Conservation (phyloP, 2,113 vertebrate genomes). For the Corythoichthys haematopterus region DNA sequence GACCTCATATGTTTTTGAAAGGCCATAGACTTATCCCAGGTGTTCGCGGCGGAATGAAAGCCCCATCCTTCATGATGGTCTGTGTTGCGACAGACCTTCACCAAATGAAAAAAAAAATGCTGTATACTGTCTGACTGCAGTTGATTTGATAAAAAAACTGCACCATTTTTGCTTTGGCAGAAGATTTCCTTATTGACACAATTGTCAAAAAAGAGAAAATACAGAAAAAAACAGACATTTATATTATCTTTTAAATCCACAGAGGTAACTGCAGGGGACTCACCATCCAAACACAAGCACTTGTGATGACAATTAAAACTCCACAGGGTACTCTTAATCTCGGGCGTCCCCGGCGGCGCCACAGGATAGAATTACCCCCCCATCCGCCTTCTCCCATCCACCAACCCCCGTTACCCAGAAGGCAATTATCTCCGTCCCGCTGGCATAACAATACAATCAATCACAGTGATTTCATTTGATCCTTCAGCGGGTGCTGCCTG, state of each 20-base stretch:
- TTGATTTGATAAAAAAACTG: background rate
- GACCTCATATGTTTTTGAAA: conserved; percentile 62
- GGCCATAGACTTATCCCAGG: conserved; percentile 44
- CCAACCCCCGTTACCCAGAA: conserved; percentile 63
- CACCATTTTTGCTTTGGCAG: background rate
- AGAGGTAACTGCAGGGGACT: conserved; percentile 22
- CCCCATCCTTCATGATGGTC: conserved; percentile 48
- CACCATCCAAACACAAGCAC: conserved; percentile 33
- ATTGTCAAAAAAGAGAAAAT: background rate
- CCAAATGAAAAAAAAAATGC: background rate
- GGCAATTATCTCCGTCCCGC: conserved; percentile 72
- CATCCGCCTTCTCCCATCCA: conserved; percentile 43
- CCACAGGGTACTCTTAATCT: conserved; percentile 67
- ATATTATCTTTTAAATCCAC: background rate
- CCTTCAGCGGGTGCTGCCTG: conserved; percentile 70
- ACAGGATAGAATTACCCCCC: conserved; percentile 70
- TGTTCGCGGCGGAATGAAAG: conserved; percentile 41
- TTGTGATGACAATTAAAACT: conserved; percentile 55
- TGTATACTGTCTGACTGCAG: too few relatives aligned
- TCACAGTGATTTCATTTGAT: conserved; percentile 78
- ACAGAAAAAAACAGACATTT: background rate
- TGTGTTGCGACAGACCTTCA: conserved; percentile 38
- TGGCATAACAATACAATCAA: conserved; percentile 77
- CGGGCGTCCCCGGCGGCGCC: conserved; percentile 56
- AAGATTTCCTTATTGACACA: background rate